Evolutionary conservation across 2,797 vertebrate genomes (phyloP).

Genomic region (Bovichtus variegatus): DNA sequence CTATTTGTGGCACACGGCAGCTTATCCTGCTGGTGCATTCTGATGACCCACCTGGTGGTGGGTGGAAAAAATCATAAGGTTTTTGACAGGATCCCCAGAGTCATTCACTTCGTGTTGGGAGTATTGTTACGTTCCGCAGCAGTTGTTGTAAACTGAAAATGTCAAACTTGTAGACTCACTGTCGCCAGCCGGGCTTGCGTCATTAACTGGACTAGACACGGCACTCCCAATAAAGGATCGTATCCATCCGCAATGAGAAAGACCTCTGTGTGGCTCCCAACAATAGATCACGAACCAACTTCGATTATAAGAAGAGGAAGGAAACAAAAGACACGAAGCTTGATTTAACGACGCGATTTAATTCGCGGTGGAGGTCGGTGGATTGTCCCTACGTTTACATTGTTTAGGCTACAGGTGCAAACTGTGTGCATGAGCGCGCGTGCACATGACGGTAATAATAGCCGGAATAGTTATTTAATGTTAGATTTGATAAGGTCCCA

Average conservation of each 20-base stretch:
- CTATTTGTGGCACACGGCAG: constrained; percentile 3
- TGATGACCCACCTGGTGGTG: constrained; percentile 52
- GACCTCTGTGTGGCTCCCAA: constrained; percentile 34
- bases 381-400: background rate
- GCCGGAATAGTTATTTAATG: background rate
- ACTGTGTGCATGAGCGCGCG: background rate
- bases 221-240: constrained; percentile 80
- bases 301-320: background rate
- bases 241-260: constrained; percentile 86
- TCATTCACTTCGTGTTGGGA: constrained; percentile 60
- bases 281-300: background rate
- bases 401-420: constrained; percentile 55
- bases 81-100: constrained; percentile 38
- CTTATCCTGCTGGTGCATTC: background rate
- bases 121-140: constrained; percentile 85
- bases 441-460: background rate
- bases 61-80: background rate
- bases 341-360: background rate
- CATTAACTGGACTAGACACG: constrained; percentile 88
- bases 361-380: rapidly evolving
- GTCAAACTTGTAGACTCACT: constrained; percentile 91
- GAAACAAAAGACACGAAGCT: background rate
- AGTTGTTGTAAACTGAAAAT: constrained; percentile 92
- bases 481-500: background rate
- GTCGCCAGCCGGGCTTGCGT: constrained; percentile 89